These are phyloP conservation scores for Epinephelus coioides DNA, from an alignment of 2,797 vertebrate species.

Conservation along the genomic window DNA sequence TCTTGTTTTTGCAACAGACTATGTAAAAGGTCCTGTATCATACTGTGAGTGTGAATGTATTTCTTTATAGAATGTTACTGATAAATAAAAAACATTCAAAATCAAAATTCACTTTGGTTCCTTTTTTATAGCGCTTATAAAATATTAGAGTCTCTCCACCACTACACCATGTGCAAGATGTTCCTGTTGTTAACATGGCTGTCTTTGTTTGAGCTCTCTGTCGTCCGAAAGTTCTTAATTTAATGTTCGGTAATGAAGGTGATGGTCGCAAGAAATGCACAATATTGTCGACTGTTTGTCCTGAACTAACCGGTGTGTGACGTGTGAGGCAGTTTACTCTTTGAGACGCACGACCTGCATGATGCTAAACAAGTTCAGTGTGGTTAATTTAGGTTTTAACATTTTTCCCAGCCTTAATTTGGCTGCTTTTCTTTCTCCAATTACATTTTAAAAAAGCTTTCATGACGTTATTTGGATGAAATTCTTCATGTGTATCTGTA, in stretches of 20 bases:
- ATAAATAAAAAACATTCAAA: slow-evolving; percentile 85
- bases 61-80: slow-evolving; percentile 86
- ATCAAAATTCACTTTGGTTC: slow-evolving; percentile 74
- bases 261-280: background rate
- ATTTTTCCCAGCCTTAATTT: background rate
- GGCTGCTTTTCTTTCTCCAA: background rate
- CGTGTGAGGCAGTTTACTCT: no score
- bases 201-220: slow-evolving; percentile 69
- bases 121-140: slow-evolving; percentile 63
- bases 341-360: background rate
- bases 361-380: background rate
- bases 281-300: background rate
- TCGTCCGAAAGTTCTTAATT: background rate
- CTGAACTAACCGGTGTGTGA: background rate
- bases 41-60: slow-evolving; percentile 85
- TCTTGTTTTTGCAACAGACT: slow-evolving; percentile 79
- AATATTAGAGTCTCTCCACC: slow-evolving; percentile 62
- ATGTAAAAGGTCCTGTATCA: slow-evolving; percentile 81
- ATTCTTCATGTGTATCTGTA: background rate
- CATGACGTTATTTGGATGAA: background rate
- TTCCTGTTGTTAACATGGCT: slow-evolving; percentile 79
- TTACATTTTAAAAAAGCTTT: background rate
- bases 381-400: background rate
- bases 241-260: background rate
- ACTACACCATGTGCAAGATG: slow-evolving; percentile 80